phyloP scores from a whole-genome alignment of 1,140 invertebrate species.

The Chymomyza costata region DNA sequence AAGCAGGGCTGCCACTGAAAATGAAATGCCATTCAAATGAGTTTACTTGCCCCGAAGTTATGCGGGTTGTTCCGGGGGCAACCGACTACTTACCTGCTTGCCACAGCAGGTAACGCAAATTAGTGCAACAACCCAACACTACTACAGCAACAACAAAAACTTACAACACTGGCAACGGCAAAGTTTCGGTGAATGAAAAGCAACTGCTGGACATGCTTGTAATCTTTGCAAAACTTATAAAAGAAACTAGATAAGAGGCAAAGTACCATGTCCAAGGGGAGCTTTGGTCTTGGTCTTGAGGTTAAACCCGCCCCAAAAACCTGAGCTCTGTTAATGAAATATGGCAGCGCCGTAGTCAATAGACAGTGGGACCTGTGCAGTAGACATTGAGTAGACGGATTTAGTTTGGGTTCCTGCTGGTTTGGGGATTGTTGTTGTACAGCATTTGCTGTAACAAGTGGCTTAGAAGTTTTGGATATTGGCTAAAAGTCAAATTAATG shows the following conservation, averaged over 20 bases:
- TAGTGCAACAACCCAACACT: conserved; percentile 41
- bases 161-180: conserved; percentile 17
- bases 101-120: conserved; percentile 58
- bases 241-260: conserved; percentile 61
- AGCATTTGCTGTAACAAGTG: too few species aligned
- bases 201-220: conserved; percentile 31
- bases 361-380: too few species aligned
- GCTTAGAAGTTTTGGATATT: too few species aligned
- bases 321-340: too few species aligned
- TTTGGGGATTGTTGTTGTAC: too few species aligned
- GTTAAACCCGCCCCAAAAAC: too few species aligned
- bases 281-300: too few species aligned
- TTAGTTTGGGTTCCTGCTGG: too few species aligned
- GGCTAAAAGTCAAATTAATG: too few species aligned
- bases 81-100: neutral
- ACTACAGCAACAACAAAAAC: conserved; percentile 24
- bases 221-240: conserved; percentile 62
- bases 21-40: conserved; percentile 65
- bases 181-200: conserved; percentile 53
- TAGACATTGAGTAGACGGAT: too few species aligned
- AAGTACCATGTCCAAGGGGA: conserved; percentile 23
- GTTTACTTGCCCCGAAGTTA: conserved; percentile 2
- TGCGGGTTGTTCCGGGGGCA: conserved; percentile 27
- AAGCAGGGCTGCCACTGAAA: conserved; percentile 64
- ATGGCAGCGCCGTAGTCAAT: too few species aligned